Conservation (phyloP, 2,113 vertebrate genomes). For the Scortum barcoo region DNA sequence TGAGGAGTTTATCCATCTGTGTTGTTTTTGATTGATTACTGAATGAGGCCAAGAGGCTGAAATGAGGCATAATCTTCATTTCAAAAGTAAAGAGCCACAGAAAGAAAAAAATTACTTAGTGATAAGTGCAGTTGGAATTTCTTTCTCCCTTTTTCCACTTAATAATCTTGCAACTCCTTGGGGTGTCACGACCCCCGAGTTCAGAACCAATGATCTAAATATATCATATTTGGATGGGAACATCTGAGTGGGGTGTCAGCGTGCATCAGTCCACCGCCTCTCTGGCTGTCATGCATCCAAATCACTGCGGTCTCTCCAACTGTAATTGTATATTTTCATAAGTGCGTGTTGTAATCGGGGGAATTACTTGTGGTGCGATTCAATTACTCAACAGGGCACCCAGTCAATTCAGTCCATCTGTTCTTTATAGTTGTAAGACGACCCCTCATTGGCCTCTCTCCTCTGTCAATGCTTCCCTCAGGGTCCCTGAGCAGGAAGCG, state of each 20-base stretch:
- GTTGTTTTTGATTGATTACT: slow-evolving; percentile 2
- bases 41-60: background rate
- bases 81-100: background rate
- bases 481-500: slow-evolving; percentile 93
- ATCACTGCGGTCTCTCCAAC: slow-evolving; percentile 1
- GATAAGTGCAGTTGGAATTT: background rate
- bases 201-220: slow-evolving; percentile 28
- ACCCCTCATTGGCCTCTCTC: slow-evolving; percentile 20
- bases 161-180: background rate
- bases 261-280: background rate
- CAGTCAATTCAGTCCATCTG: slow-evolving; percentile 40
- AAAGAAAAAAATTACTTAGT: background rate
- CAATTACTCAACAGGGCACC: background rate
- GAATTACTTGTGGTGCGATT: slow-evolving; percentile 8
- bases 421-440: slow-evolving; percentile 31
- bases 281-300: slow-evolving; percentile 4
- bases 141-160: too few species aligned
- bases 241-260: background rate
- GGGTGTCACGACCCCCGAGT: background rate
- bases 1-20: background rate
- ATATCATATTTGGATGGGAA: slow-evolving; percentile 48
- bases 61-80: slow-evolving; percentile 15
- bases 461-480: slow-evolving; percentile 69
- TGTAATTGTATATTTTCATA: slow-evolving; percentile 17
- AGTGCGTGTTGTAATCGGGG: slow-evolving; percentile 11